Conservation (phyloP, 2,888 invertebrate species). For the Adelphocoris suturalis region DNA sequence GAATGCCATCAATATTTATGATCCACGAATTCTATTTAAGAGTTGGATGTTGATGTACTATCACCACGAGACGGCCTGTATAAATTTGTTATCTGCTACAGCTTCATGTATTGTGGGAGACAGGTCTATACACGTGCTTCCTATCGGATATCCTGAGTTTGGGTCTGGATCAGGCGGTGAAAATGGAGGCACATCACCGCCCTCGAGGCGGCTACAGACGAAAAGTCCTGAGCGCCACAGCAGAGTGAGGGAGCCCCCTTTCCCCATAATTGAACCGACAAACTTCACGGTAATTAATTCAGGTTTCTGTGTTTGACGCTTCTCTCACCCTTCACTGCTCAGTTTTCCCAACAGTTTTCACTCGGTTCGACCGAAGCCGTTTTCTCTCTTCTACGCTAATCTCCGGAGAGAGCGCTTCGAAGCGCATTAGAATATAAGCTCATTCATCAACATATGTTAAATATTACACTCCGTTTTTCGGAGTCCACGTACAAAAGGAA, state of each 20-base stretch:
- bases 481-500: too few species aligned
- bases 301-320: constrained; percentile 59
- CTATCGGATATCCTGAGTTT: neutral
- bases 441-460: too few species aligned
- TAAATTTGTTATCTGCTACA: too few species aligned
- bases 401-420: neutral
- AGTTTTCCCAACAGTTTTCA: constrained; percentile 3
- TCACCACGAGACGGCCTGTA: too few species aligned
- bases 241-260: neutral
- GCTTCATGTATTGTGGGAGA: too few species aligned
- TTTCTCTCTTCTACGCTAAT: neutral
- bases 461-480: too few species aligned
- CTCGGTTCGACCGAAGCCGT: neutral
- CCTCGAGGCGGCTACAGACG: constrained; percentile 1
- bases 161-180: neutral
- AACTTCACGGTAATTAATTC: constrained; percentile 59
- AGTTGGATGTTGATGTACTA: too few species aligned
- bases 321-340: neutral
- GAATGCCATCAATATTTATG: too few species aligned
- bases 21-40: too few species aligned
- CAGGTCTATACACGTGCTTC: too few species aligned
- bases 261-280: constrained; percentile 44
- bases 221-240: neutral
- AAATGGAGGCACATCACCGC: neutral
- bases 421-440: too few species aligned